Percentiles rank a stretch among this genome's conserved stretches.
These are phyloP conservation scores for Mesocentrotus franciscanus DNA, from an alignment of 53 echinoderm and acorn worm species.

Conservation along the genomic window DNA sequence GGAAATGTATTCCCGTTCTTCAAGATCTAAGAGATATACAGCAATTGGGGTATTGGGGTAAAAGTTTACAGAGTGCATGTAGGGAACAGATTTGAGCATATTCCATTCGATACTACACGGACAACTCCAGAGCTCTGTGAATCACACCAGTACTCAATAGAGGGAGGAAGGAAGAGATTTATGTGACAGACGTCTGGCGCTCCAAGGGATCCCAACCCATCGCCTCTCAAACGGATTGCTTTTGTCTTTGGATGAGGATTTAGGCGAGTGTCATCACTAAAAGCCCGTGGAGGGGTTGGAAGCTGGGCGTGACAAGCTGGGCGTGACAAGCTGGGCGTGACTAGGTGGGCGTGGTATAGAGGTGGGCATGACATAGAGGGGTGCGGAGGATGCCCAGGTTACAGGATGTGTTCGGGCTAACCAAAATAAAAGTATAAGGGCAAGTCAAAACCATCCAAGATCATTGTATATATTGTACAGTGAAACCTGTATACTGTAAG, in stretches of 20 bases:
- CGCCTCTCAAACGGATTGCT: background rate
- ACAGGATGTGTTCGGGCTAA: background rate
- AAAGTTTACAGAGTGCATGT: background rate
- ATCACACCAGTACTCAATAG: constrained; percentile 7
- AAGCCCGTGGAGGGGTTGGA: background rate
- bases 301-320: constrained; percentile 1
- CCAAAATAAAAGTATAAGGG: too few relatives aligned
- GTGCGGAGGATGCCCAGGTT: background rate
- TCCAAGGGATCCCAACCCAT: constrained; percentile 17
- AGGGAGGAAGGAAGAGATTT: constrained; percentile 67
- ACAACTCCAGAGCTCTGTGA: constrained; percentile 2
- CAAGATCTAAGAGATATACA: too few relatives aligned
- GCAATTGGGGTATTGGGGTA: background rate
- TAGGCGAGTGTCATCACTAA: constrained; percentile 13
- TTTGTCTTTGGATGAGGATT: constrained; percentile 42
- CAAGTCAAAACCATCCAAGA: too few relatives aligned
- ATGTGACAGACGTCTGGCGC: constrained; percentile 61
- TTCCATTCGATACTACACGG: background rate
- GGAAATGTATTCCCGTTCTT: too few relatives aligned
- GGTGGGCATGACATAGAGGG: background rate
- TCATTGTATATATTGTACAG: too few relatives aligned
- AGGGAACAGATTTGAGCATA: background rate
- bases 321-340: background rate
- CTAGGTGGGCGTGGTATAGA: background rate
- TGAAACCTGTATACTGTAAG: too few relatives aligned